phyloP scores from a whole-genome alignment of 1,140 invertebrate species.

The Lepidurus apus region DNA sequence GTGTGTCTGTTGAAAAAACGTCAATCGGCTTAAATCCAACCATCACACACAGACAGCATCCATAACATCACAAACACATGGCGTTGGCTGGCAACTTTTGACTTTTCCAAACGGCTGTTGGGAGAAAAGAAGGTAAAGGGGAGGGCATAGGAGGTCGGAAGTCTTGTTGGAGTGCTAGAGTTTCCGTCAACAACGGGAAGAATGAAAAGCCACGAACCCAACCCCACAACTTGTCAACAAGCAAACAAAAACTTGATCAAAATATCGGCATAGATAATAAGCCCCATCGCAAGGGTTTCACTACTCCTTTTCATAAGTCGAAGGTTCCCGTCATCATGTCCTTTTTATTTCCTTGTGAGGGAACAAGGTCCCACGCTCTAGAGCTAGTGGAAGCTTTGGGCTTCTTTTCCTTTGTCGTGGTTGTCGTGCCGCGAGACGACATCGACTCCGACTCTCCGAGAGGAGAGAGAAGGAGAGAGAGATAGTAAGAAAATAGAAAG shows the following conservation, averaged over 20 bases:
- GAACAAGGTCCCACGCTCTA: not conserved
- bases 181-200: conserved; percentile 5
- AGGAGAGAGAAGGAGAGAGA: conserved; percentile 4
- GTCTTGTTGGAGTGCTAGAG: not conserved
- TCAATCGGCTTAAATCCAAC: conserved; percentile 10
- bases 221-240: not conserved
- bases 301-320: not conserved
- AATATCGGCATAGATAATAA: conserved; percentile 3
- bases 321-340: not conserved
- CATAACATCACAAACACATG: conserved; percentile 15
- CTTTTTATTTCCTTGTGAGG: not conserved
- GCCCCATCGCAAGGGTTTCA: no score
- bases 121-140: not conserved
- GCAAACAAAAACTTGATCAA: conserved; percentile 19
- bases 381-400: not conserved
- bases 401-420: not conserved
- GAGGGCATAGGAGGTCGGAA: not conserved
- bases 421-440: not conserved
- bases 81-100: conserved; percentile 2
- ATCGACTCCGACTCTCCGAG: not conserved
- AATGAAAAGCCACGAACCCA: not conserved
- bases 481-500: conserved; percentile 8
- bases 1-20: not conserved
- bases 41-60: not conserved
- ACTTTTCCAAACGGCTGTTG: not conserved